These are phyloP conservation scores for Monarcha castaneiventris DNA, from an alignment of 2,113 vertebrate species.

Conservation along the genomic window DNA sequence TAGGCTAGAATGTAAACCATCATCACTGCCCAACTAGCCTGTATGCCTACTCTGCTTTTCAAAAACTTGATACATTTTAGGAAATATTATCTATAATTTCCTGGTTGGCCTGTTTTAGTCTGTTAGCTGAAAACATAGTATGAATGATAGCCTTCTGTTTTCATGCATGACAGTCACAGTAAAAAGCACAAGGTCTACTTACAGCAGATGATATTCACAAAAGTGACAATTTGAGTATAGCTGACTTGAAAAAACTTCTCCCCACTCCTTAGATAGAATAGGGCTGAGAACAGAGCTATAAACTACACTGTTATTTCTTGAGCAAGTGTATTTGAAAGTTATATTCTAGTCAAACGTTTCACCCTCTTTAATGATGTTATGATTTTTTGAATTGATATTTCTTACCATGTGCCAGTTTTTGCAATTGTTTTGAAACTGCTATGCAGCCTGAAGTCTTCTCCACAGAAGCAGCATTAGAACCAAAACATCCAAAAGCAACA, in stretches of 20 bases:
- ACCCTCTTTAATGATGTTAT: not conserved
- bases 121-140: not conserved
- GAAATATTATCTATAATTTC: not conserved
- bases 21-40: not conserved
- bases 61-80: not conserved
- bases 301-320: not conserved
- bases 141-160: not conserved
- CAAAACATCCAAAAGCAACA: not conserved
- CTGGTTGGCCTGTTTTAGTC: not conserved
- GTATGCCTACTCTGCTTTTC: not conserved
- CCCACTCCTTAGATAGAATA: not conserved
- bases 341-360: not conserved
- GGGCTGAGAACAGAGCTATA: not conserved
- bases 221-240: not conserved
- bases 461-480: not conserved
- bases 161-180: not conserved
- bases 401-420: fast-evolving
- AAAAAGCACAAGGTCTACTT: not conserved
- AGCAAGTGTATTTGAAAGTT: not conserved
- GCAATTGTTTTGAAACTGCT: not conserved
- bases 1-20: not conserved
- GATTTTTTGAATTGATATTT: not conserved
- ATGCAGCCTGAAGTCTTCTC: not conserved
- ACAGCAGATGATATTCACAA: not conserved
- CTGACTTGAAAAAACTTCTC: not conserved